These are phyloP conservation scores for Aurelia sp. DNA, from an alignment of 30 jellyfish, hydroid and myxozoan species.

Conservation along the genomic window DNA sequence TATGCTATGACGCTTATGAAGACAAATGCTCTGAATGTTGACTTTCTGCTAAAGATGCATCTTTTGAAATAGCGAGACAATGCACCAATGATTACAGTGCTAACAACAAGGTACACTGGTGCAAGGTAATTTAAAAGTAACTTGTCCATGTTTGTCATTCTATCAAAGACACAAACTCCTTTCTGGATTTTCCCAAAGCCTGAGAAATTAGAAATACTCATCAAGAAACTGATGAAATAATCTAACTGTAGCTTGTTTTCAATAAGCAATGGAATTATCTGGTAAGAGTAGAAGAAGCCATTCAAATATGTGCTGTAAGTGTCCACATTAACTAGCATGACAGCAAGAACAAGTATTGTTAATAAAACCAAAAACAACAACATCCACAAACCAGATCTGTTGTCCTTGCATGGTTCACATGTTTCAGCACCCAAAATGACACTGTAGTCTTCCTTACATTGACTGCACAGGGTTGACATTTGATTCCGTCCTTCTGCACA, in stretches of 20 bases:
- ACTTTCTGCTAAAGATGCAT: constrained; percentile 16
- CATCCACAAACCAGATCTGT: constrained; percentile 4
- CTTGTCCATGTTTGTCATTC: constrained; percentile 65
- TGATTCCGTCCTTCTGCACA: constrained; percentile 81
- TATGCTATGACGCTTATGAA: constrained; percentile 57
- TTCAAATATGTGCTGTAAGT: constrained; percentile 70
- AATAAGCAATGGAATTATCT: constrained; percentile 50
- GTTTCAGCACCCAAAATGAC: constrained; percentile 76
- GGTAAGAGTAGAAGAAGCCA: constrained; percentile 78
- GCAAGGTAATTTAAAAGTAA: constrained; percentile 51
- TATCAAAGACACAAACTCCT: constrained; percentile 57
- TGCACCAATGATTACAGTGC: constrained; percentile 36
- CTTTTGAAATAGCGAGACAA: constrained; percentile 13
- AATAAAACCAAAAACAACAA: neutral
- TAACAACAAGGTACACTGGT: constrained; percentile 61
- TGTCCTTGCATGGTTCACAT: constrained; percentile 30
- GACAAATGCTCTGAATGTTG: constrained; percentile 48
- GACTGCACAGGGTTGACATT: constrained; percentile 65
- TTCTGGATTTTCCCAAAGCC: constrained; percentile 56
- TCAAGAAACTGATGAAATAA: constrained; percentile 27
- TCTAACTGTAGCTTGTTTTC: constrained; percentile 19
- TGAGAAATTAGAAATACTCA: constrained; percentile 38
- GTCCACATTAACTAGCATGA: constrained; percentile 65
- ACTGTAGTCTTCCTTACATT: constrained; percentile 51
- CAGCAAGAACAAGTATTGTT: constrained; percentile 7